Evolutionary conservation across 2,797 vertebrate genomes (phyloP).

Genomic region (Mus spretus): DNA sequence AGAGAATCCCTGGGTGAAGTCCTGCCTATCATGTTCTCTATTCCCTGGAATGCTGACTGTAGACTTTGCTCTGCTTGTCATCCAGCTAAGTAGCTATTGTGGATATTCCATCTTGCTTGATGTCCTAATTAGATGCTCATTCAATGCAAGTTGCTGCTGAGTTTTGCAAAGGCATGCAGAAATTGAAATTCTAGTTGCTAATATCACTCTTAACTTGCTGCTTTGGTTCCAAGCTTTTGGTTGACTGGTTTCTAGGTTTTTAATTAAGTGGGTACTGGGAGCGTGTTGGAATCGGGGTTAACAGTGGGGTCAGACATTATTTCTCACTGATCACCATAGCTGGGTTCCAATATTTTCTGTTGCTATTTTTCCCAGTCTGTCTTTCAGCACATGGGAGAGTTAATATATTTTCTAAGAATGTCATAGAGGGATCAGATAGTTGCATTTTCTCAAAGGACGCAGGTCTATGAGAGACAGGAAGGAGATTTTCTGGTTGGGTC

Average conservation of each 20-base stretch:
- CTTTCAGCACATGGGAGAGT: slow-evolving; percentile 36
- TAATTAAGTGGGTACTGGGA: slow-evolving; percentile 50
- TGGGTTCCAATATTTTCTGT: slow-evolving; percentile 22
- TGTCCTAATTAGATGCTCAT: slow-evolving; percentile 67
- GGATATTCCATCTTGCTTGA: slow-evolving; percentile 61
- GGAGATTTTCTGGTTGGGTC: slow-evolving; percentile 47
- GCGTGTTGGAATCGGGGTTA: slow-evolving; percentile 12
- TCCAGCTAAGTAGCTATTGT: slow-evolving; percentile 53
- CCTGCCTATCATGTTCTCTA: slow-evolving; percentile 24
- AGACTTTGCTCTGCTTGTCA: slow-evolving; percentile 63
- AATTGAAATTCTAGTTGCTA: slow-evolving; percentile 67
- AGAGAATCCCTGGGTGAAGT: not conserved
- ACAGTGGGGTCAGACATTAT: not conserved
- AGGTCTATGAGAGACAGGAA: not conserved
- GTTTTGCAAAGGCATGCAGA: slow-evolving; percentile 65
- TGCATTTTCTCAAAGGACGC: slow-evolving; percentile 61
- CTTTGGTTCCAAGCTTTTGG: slow-evolving; percentile 60
- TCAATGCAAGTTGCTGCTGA: slow-evolving; percentile 45
- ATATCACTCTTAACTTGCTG: slow-evolving; percentile 57
- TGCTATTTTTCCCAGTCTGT: not conserved
- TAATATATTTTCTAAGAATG: slow-evolving; percentile 18
- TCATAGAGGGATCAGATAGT: not conserved
- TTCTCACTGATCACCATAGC: slow-evolving; percentile 1
- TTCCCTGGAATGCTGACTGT: slow-evolving; percentile 64
- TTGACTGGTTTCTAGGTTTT: slow-evolving; percentile 42